Conservation (phyloP, 2,888 invertebrate species). For the Drosophila eohydei region DNA sequence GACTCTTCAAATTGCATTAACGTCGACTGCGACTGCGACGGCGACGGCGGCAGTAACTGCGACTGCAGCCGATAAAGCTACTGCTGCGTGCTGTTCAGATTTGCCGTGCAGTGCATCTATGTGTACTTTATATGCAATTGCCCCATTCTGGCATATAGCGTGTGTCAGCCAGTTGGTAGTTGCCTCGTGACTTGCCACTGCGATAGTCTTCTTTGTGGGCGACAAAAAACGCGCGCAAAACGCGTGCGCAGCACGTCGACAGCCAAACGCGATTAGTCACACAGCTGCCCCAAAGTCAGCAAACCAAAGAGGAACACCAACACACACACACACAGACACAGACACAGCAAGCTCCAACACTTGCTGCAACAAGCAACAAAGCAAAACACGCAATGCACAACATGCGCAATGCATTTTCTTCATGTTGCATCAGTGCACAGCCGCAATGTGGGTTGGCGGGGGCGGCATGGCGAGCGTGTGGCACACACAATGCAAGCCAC, state of each 20-base stretch:
- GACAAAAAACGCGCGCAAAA: slow-evolving; percentile 54
- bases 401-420: slow-evolving; percentile 70
- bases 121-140: slow-evolving; percentile 10
- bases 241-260: slow-evolving; percentile 58
- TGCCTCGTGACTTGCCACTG: not conserved
- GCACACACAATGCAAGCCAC: slow-evolving; percentile 47
- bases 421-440: slow-evolving; percentile 63
- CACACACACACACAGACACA: slow-evolving; percentile 1
- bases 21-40: slow-evolving; percentile 10
- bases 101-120: slow-evolving; percentile 11
- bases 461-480: not conserved
- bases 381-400: slow-evolving; percentile 63
- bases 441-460: slow-evolving; percentile 6
- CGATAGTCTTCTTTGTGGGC: slow-evolving; percentile 13
- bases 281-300: slow-evolving; percentile 26
- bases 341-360: slow-evolving; percentile 1
- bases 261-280: slow-evolving; percentile 57
- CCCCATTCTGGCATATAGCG: not conserved
- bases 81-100: slow-evolving; percentile 9
- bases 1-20: slow-evolving; percentile 52
- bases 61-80: slow-evolving; percentile 18
- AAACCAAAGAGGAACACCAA: slow-evolving; percentile 6
- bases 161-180: not conserved
- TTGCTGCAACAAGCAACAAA: slow-evolving; percentile 12
- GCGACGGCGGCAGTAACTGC: not conserved